Percentiles rank a stretch among this genome's conserved stretches.
Evolutionary conservation across 2,888 invertebrate genomes (phyloP).

Genomic region (Campaea margaritaria): DNA sequence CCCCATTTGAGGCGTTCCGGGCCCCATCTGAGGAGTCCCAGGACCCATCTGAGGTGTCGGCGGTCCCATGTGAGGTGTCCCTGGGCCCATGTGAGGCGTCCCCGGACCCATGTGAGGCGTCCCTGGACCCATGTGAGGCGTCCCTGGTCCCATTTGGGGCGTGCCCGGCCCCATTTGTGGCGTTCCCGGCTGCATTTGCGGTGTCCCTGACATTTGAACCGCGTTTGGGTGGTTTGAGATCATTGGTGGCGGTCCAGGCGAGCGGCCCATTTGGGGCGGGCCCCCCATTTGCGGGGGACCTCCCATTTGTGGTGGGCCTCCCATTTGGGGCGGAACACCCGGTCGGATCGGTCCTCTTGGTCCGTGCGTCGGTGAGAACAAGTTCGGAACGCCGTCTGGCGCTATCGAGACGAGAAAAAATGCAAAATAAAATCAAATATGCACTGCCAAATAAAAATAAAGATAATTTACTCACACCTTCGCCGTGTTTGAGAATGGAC

Average conservation of each 20-base stretch:
- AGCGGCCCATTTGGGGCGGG: conserved; percentile 13
- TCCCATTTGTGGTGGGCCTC: conserved; percentile 29
- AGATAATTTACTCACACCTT: conserved; percentile 30
- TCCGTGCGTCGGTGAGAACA: conserved; percentile 77
- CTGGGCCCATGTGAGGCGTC: conserved; percentile 66
- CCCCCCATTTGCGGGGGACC: not conserved
- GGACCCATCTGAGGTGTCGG: conserved; percentile 48
- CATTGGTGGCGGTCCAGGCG: conserved; percentile 64
- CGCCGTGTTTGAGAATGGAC: conserved; percentile 28
- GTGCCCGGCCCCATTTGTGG: conserved; percentile 48
- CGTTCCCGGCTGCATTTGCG: too few species aligned
- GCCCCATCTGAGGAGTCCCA: conserved; percentile 49
- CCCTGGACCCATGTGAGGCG: conserved; percentile 63
- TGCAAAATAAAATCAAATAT: conserved; percentile 65
- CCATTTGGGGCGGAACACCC: conserved; percentile 39
- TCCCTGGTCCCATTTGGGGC: conserved; percentile 66
- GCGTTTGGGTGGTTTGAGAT: conserved; percentile 36
- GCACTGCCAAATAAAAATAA: conserved; percentile 60
- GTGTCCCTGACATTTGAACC: conserved; percentile 41
- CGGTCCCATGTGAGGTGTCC: conserved; percentile 57
- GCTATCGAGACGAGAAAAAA: conserved; percentile 69
- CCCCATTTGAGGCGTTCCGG: conserved; percentile 69
- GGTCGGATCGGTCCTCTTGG: conserved; percentile 69
- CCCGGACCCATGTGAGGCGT: conserved; percentile 66
- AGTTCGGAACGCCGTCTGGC: conserved; percentile 79